These are phyloP conservation scores for Larimichthys crocea DNA, from an alignment of 2,113 vertebrate genomes.

Conservation along the genomic window DNA sequence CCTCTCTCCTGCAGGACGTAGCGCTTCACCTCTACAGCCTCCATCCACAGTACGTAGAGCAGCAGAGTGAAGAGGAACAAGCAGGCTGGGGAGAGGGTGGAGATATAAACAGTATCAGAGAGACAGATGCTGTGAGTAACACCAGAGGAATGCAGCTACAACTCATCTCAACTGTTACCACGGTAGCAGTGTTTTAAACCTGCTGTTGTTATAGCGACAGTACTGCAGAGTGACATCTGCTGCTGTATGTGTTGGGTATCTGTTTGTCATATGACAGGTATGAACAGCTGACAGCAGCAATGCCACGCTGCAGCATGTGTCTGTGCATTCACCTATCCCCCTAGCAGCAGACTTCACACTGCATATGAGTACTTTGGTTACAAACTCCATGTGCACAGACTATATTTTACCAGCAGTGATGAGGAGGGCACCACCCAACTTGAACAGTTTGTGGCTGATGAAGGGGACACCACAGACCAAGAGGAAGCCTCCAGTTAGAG, in stretches of 20 bases:
- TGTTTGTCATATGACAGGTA: conserved; percentile 60
- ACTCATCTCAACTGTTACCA: conserved; percentile 45
- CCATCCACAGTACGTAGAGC: conserved; percentile 92
- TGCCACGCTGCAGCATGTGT: conserved; percentile 24
- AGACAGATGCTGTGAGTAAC: conserved; percentile 13
- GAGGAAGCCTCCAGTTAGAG: conserved; percentile 86
- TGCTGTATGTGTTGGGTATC: not conserved
- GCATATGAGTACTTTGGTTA: not conserved
- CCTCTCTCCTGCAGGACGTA: conserved; percentile 89
- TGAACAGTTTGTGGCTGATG: conserved; percentile 84
- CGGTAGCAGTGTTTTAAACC: conserved; percentile 59
- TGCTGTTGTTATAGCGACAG: conserved; percentile 54
- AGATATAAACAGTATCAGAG: conserved; percentile 12
- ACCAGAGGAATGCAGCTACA: conserved; percentile 45
- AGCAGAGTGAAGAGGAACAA: conserved; percentile 85
- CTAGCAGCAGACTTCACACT: conserved; percentile 1
- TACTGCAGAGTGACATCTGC: conserved; percentile 46
- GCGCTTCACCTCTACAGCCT: conserved; percentile 86
- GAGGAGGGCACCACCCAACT: conserved; percentile 86
- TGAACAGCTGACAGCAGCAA: conserved; percentile 67
- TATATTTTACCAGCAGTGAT: conserved; percentile 84
- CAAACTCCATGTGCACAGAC: not conserved
- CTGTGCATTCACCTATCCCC: conserved; percentile 21
- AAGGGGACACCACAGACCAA: conserved; percentile 89
- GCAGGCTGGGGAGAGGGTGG: conserved; percentile 77